Percentiles rank a stretch among this genome's conserved stretches.
These are phyloP conservation scores for Marmota flaviventris DNA, from an alignment of 2,113 vertebrate species.

Conservation along the genomic window DNA sequence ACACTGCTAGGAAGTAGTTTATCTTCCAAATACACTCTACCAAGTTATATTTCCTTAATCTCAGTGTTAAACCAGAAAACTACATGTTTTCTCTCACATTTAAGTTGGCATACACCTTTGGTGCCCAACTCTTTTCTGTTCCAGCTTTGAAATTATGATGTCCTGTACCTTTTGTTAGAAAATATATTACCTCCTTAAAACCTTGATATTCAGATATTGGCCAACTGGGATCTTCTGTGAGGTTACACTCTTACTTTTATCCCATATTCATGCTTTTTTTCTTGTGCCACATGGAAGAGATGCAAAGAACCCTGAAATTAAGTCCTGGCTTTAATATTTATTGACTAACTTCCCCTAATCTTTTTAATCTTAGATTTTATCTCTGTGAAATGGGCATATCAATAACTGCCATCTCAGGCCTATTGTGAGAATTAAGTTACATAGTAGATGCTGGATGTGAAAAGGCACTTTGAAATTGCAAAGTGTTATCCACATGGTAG, in stretches of 20 bases:
- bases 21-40: conserved; percentile 83
- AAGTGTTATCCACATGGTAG: neutral
- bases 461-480: conserved; percentile 7
- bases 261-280: neutral
- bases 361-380: neutral
- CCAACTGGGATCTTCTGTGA: neutral
- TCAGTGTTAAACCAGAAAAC: conserved; percentile 73
- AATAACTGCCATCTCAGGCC: neutral
- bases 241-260: neutral
- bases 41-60: conserved; percentile 81
- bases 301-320: neutral
- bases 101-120: neutral
- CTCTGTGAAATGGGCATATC: neutral
- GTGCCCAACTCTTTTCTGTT: neutral
- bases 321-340: neutral
- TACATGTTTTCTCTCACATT: conserved; percentile 52
- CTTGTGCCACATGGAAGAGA: neutral
- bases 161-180: neutral
- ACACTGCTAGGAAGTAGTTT: conserved; percentile 76
- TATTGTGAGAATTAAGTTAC: conserved; percentile 18
- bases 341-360: neutral
- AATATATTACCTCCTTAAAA: neutral
- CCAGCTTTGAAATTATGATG: neutral
- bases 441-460: neutral
- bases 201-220: neutral